Conservation (phyloP, 2,797 vertebrate species). For the Calcarius lapponicus region DNA sequence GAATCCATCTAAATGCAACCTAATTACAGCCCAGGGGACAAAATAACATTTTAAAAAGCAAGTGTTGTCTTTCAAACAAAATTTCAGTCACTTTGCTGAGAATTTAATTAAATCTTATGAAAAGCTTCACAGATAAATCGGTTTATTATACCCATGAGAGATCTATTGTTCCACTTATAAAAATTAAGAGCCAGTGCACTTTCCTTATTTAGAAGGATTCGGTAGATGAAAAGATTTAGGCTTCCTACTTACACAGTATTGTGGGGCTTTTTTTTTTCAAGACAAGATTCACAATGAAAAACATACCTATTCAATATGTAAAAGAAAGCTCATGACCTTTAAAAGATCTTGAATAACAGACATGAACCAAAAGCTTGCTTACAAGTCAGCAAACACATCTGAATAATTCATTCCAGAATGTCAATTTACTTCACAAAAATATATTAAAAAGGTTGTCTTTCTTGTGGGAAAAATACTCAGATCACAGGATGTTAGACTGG, state of each 20-base stretch:
- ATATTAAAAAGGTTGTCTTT: neutral
- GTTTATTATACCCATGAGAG: neutral
- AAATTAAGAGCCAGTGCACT: neutral
- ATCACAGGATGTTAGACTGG: neutral
- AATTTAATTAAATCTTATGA: slow-evolving; percentile 16
- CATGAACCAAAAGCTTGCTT: neutral
- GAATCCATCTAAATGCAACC: neutral
- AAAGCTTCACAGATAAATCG: slow-evolving; percentile 2
- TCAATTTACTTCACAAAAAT: neutral
- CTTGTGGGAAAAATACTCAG: neutral
- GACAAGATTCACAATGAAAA: neutral
- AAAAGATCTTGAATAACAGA: neutral
- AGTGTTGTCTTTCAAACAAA: slow-evolving; percentile 3
- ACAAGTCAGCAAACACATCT: neutral
- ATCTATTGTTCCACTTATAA: neutral
- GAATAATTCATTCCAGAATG: slow-evolving; percentile 7
- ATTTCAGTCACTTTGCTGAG: neutral
- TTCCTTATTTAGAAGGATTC: neutral
- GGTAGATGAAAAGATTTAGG: neutral
- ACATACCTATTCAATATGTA: neutral
- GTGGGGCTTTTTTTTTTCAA: neutral
- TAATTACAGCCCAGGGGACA: neutral
- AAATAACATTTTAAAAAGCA: neutral
- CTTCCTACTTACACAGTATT: neutral
- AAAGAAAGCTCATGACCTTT: slow-evolving; percentile 12